Evolutionary conservation across 2,797 vertebrate genomes (phyloP).

Genomic region (Peromyscus melanophrys): DNA sequence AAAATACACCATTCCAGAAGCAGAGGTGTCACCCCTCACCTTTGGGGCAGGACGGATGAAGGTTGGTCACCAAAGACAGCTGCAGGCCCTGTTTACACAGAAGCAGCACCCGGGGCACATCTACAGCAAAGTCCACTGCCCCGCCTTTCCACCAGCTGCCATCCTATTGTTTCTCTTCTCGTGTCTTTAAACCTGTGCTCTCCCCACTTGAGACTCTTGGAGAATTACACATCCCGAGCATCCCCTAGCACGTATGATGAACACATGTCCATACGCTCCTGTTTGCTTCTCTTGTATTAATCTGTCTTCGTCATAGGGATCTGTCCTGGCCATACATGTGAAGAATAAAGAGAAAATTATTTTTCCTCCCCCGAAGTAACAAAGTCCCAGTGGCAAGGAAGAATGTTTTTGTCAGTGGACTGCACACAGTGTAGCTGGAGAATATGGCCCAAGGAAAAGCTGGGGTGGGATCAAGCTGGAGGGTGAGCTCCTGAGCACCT

Average conservation of each 20-base stretch:
- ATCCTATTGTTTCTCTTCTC: neutral
- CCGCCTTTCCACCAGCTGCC: neutral
- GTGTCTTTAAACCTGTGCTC: neutral
- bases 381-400: neutral
- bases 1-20: neutral
- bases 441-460: rapidly evolving
- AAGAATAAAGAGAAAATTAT: constrained; percentile 19
- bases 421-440: neutral
- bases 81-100: neutral
- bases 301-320: neutral
- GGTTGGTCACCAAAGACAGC: neutral
- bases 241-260: neutral
- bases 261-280: neutral
- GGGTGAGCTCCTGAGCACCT: neutral
- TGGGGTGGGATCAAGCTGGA: too few species aligned
- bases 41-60: neutral
- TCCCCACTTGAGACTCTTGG: neutral
- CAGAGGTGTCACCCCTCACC: neutral
- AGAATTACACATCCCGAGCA: neutral
- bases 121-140: neutral
- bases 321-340: neutral
- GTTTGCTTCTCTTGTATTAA: neutral
- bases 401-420: neutral
- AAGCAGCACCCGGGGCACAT: neutral
- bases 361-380: neutral